phyloP scores from a whole-genome alignment of 2,888 invertebrate species.

The Eretmocerus hayati region DNA sequence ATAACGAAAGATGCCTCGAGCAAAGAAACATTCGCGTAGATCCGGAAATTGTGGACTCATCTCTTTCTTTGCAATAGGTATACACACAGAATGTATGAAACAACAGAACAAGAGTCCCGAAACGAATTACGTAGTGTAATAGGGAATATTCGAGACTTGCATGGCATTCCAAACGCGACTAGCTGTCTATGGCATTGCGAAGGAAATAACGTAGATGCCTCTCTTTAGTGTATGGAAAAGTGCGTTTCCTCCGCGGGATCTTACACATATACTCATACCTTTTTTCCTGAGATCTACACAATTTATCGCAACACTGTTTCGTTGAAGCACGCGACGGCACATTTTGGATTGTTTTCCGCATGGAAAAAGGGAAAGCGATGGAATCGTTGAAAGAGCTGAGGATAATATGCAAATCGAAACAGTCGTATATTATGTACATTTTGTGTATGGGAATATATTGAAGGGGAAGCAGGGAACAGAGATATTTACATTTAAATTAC shows the following conservation, averaged over 20 bases:
- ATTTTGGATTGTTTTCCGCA: slow-evolving; percentile 8
- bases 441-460: too few species aligned
- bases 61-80: too few species aligned
- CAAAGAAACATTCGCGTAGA: too few species aligned
- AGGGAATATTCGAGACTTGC: background rate
- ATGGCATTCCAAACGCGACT: slow-evolving; percentile 12
- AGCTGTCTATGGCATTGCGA: slow-evolving; percentile 10
- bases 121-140: slow-evolving; percentile 14
- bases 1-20: too few species aligned
- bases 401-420: too few species aligned
- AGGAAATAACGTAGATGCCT: slow-evolving; percentile 3
- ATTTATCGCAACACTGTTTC: slow-evolving; percentile 14
- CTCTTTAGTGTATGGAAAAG: background rate
- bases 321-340: background rate
- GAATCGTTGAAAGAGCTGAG: background rate
- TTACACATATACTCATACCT: background rate
- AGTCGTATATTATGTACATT: too few species aligned
- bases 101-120: background rate
- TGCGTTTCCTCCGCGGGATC: background rate
- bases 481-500: slow-evolving; percentile 12
- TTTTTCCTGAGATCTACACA: slow-evolving; percentile 1
- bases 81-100: too few species aligned
- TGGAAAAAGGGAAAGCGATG: slow-evolving; percentile 2
- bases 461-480: too few species aligned
- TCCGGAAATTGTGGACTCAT: too few species aligned